Base-by-base conservation (phyloP, 1,140 invertebrate genomes). In the Ceratosolen fusciceps region DNA sequence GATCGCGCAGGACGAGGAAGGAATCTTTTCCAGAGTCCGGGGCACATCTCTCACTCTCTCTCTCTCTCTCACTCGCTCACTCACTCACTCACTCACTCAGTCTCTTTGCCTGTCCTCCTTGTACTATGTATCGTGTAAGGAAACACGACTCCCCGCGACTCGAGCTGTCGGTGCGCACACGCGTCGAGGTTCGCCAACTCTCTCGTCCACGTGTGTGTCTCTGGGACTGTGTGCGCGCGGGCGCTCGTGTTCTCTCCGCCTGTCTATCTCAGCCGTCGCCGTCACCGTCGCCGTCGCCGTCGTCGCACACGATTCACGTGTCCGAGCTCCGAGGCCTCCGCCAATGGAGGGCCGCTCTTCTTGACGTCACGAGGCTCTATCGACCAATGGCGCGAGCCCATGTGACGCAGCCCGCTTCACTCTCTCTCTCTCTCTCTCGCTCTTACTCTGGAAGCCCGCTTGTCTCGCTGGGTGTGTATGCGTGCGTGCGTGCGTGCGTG, bases 321-420 rank as follows among this genome's bases (percentile, higher is more conserved):
- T 91, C 88, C 85, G 80, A 82, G 78, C 82, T 79, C 81, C 82
- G 73, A 68, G 88, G 88, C 89, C 90, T 90, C 83, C 73, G 31
- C 49, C 49, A 54, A 29, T 79, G 76, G 79, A 77, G 74, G 60
- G 67, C 79, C 80, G 74, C 81, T 62, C 58, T 47, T 47, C 67
- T 76, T 89, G 88, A 90, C 90, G 89, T 91, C 90, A 90, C 87
- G 81, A 79, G 82, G 86, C 88, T 89, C 81, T 89, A 90, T 90
- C 89, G 88, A 90, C 89, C 88, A 90, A 90, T 90, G 83, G 89
- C 81, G 84, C 86, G 81, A 76, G 85, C 87, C 89, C 88, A 90
- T 90, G 89, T 90, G 89, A 90, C 88, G 88, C 88, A 89, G 88
- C 88, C 76, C 77, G 81, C 84, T 84, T 85, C 71, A 52, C 52